These are phyloP conservation scores for Invenusta paracnida DNA, from an alignment of 2,888 invertebrate species.

Conservation along the genomic window DNA sequence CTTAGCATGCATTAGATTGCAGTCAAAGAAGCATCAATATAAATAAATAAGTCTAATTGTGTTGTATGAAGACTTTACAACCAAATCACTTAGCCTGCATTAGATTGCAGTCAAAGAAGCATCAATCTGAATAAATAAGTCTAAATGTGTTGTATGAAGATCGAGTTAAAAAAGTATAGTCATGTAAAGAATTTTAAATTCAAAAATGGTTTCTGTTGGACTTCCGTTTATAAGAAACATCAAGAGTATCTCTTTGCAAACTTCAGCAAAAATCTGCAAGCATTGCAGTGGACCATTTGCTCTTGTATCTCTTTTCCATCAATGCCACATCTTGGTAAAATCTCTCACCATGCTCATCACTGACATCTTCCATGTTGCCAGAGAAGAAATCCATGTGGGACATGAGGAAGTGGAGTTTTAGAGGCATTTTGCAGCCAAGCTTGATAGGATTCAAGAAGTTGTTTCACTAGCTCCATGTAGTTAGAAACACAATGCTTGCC, in stretches of 20 bases:
- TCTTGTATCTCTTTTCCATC: slow-evolving; percentile 15
- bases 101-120: not conserved
- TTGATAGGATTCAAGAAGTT: not conserved
- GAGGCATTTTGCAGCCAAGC: slow-evolving; percentile 21
- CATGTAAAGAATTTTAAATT: too few species aligned
- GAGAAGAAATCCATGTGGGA: slow-evolving; percentile 34
- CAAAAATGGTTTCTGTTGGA: not conserved
- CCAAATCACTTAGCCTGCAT: too few species aligned
- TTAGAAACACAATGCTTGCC: not conserved
- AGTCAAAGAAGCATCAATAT: not conserved
- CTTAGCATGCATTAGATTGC: not conserved
- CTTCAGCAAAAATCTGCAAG: not conserved
- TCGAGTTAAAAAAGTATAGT: not conserved
- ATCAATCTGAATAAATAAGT: not conserved
- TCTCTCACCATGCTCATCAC: slow-evolving; percentile 10
- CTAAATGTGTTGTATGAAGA: not conserved
- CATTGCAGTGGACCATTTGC: slow-evolving; percentile 24
- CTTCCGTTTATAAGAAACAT: not conserved
- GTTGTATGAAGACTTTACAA: too few species aligned
- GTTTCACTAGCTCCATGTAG: not conserved
- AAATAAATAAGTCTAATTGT: not conserved
- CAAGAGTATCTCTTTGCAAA: slow-evolving; percentile 19
- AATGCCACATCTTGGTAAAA: slow-evolving; percentile 31
- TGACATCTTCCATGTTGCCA: not conserved
- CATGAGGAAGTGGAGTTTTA: slow-evolving; percentile 10